Conservation (phyloP, 2,888 invertebrate species). For the Drosophila emarginata region DNA sequence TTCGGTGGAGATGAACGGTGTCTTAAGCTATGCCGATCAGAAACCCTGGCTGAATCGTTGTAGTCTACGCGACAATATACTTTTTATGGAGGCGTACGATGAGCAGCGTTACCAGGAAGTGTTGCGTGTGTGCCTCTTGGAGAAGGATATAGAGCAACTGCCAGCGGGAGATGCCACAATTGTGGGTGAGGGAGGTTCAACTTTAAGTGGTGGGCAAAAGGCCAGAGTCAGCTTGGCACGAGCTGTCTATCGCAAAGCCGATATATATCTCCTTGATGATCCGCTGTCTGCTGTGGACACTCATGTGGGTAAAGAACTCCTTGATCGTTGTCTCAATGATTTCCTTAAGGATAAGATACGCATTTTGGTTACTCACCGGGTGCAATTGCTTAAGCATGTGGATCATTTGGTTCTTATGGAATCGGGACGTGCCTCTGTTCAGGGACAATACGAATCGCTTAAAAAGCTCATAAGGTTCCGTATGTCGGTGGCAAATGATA, state of each 20-base stretch:
- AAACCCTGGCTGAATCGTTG: slow-evolving; percentile 91
- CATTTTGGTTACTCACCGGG: slow-evolving; percentile 88
- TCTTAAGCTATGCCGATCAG: slow-evolving; percentile 90
- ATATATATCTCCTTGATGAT: slow-evolving; percentile 90
- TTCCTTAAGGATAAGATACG: slow-evolving; percentile 86
- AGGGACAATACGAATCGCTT: slow-evolving; percentile 82
- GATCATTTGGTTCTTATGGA: slow-evolving; percentile 84
- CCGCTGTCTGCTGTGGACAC: slow-evolving; percentile 91
- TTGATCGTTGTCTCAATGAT: slow-evolving; percentile 87
- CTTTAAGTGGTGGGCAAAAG: slow-evolving; percentile 89
- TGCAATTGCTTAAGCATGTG: slow-evolving; percentile 85
- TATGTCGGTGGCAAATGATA: slow-evolving; percentile 72
- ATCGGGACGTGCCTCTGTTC: slow-evolving; percentile 79
- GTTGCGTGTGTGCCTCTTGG: slow-evolving; percentile 85
- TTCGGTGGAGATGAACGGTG: slow-evolving; percentile 85
- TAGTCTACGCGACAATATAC: slow-evolving; percentile 94
- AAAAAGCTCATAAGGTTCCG: slow-evolving; percentile 84
- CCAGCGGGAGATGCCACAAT: slow-evolving; percentile 84
- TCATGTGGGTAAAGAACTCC: slow-evolving; percentile 88
- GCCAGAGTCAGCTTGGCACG: slow-evolving; percentile 90
- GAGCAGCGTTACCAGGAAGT: slow-evolving; percentile 83
- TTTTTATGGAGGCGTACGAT: slow-evolving; percentile 90
- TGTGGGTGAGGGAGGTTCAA: slow-evolving; percentile 87
- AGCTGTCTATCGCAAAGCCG: slow-evolving; percentile 88
- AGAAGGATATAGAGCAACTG: slow-evolving; percentile 86